Evolutionary conservation across 2,888 invertebrate species (phyloP).

Genomic region (Ochropleura plecta): DNA sequence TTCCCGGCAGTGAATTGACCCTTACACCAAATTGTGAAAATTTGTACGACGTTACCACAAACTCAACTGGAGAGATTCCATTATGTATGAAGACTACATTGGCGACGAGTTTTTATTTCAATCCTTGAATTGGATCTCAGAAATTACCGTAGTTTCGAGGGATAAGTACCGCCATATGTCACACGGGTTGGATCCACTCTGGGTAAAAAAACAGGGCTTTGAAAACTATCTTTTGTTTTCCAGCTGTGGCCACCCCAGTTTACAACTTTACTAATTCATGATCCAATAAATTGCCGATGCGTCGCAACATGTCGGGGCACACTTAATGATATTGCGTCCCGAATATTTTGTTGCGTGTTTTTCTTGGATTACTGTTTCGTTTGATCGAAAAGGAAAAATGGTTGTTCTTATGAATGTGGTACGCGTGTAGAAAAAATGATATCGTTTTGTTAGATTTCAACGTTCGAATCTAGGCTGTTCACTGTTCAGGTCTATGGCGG

Average conservation of each 20-base stretch:
- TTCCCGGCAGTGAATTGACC: neutral
- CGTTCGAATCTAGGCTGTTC: neutral
- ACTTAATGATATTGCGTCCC: constrained; percentile 53
- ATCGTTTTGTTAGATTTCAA: constrained; percentile 19
- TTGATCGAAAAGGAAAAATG: constrained; percentile 35
- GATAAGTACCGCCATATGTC: constrained; percentile 85
- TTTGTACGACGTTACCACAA: constrained; percentile 35
- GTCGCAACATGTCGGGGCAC: constrained; percentile 59
- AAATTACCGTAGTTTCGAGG: constrained; percentile 85
- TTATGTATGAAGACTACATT: constrained; percentile 57
- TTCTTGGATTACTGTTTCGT: constrained; percentile 34
- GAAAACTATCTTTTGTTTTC: constrained; percentile 70
- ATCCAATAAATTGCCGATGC: constrained; percentile 73
- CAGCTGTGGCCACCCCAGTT: constrained; percentile 70
- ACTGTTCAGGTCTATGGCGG: neutral
- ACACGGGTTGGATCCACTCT: constrained; percentile 68
- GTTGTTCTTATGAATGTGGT: constrained; percentile 17
- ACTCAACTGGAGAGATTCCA: constrained; percentile 51
- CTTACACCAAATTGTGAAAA: constrained; percentile 27
- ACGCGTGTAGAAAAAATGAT: constrained; percentile 15
- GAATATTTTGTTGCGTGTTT: constrained; percentile 46
- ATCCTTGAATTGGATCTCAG: constrained; percentile 80
- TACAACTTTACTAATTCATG: constrained; percentile 79
- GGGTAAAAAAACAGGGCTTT: constrained; percentile 68
- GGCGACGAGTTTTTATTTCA: constrained; percentile 75